Evolutionary conservation across 2,797 vertebrate species (phyloP).

Genomic region (Okamejei kenojei): DNA sequence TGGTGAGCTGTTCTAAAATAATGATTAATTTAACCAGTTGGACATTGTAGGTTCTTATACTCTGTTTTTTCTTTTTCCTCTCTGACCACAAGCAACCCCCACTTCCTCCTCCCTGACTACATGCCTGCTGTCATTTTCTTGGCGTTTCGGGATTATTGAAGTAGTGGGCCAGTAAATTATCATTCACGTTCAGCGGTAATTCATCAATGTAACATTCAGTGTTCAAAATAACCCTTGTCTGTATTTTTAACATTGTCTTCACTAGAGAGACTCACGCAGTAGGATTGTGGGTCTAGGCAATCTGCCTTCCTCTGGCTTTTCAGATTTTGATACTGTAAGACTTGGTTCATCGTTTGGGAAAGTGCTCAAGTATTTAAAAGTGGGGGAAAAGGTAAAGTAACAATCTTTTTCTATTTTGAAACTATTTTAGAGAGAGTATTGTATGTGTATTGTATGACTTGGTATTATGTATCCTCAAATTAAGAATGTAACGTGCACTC

Average conservation of each 20-base stretch:
- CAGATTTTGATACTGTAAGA: slow-evolving; percentile 41
- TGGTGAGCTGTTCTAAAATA: not conserved
- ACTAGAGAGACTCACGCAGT: not conserved
- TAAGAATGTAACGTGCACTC: too few species aligned
- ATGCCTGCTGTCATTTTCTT: not conserved
- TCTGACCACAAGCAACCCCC: too few species aligned
- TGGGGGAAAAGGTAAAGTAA: slow-evolving; percentile 38
- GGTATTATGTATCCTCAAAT: not conserved
- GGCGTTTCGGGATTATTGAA: not conserved
- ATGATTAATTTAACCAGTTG: not conserved
- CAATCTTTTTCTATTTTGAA: not conserved
- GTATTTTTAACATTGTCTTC: not conserved
- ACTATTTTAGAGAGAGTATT: not conserved
- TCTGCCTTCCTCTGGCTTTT: slow-evolving; percentile 20
- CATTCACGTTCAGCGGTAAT: not conserved
- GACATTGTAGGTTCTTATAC: too few species aligned
- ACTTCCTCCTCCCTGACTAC: too few species aligned
- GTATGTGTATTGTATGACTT: not conserved
- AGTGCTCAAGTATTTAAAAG: slow-evolving; percentile 42
- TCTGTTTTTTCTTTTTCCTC: too few species aligned
- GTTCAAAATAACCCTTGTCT: not conserved
- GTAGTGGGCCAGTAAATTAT: not conserved
- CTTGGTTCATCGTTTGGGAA: slow-evolving; percentile 37
- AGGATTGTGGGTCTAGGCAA: slow-evolving; percentile 12
- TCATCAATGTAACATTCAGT: not conserved